Conservation (phyloP, 2,797 vertebrate genomes). For the Schizothorax lantsangensis region DNA sequence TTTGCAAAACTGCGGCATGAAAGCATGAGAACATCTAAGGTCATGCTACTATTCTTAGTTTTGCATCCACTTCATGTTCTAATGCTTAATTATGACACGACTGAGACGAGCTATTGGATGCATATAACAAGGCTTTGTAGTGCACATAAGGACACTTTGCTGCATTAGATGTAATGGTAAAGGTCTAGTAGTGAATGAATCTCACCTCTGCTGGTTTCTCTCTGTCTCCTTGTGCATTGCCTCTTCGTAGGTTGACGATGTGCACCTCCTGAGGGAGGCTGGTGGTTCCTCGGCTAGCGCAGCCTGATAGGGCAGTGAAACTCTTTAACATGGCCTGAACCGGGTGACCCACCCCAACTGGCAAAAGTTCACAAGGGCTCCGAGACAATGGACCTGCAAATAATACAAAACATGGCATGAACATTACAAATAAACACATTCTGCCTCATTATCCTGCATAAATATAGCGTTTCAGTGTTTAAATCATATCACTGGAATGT, state of each 20-base stretch:
- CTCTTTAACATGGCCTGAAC: conserved; percentile 90
- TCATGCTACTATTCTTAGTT: neutral
- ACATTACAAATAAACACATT: neutral
- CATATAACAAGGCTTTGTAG: neutral
- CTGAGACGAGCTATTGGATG: neutral
- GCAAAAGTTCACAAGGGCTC: conserved; percentile 84
- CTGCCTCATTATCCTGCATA: neutral
- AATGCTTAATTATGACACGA: neutral
- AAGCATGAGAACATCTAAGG: neutral
- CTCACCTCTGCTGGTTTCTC: conserved; percentile 68
- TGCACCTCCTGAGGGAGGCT: conserved; percentile 90
- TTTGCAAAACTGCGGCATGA: neutral
- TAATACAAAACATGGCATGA: conserved; percentile 34
- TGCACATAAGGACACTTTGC: neutral
- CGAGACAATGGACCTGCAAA: conserved; percentile 81
- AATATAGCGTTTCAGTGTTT: neutral
- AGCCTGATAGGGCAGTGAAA: conserved; percentile 90
- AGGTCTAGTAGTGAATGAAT: neutral
- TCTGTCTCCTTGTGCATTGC: conserved; percentile 71
- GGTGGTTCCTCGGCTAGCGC: conserved; percentile 90
- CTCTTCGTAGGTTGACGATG: conserved; percentile 87
- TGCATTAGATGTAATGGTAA: neutral
- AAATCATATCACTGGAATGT: conserved; percentile 37
- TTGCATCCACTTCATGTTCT: neutral
- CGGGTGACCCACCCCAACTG: conserved; percentile 86